Conservation (phyloP, 2,888 invertebrate genomes). For the Tuta absoluta region DNA sequence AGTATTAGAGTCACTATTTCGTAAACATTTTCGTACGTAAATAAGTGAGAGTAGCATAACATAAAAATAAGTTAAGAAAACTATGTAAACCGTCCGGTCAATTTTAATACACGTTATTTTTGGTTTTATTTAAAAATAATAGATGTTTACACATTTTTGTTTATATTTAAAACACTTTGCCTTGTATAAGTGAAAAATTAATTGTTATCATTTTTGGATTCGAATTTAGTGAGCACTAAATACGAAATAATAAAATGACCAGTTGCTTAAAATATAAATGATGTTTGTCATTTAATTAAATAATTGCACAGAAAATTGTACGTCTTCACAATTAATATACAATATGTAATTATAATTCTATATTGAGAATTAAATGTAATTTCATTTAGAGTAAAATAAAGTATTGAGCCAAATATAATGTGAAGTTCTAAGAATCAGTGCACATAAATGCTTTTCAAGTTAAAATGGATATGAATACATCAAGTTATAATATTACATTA, state of each 20-base stretch:
- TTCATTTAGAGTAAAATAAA: neutral
- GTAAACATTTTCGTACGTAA: too few species aligned
- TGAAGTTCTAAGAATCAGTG: neutral
- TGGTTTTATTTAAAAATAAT: neutral
- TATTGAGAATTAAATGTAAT: neutral
- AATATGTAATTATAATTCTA: neutral
- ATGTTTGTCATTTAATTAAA: constrained; percentile 25
- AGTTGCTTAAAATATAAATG: constrained; percentile 4
- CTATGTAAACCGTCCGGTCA: neutral
- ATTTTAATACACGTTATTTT: neutral
- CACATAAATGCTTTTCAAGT: constrained; percentile 6
- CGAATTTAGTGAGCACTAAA: neutral
- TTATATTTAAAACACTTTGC: neutral
- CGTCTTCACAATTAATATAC: constrained; percentile 19
- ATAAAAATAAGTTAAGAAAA: too few species aligned
- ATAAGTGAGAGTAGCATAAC: too few species aligned
- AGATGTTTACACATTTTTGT: neutral
- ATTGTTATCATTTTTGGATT: constrained; percentile 4
- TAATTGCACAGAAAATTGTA: constrained; percentile 25
- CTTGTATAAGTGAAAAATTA: constrained; percentile 1
- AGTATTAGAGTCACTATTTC: constrained; percentile 18
- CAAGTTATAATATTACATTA: constrained; percentile 15
- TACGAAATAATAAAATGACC: neutral
- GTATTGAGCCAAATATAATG: constrained; percentile 7
- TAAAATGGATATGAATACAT: constrained; percentile 11